Base-by-base conservation (phyloP, 2,888 invertebrate genomes). In the Trichogramma dendrolimi region DNA sequence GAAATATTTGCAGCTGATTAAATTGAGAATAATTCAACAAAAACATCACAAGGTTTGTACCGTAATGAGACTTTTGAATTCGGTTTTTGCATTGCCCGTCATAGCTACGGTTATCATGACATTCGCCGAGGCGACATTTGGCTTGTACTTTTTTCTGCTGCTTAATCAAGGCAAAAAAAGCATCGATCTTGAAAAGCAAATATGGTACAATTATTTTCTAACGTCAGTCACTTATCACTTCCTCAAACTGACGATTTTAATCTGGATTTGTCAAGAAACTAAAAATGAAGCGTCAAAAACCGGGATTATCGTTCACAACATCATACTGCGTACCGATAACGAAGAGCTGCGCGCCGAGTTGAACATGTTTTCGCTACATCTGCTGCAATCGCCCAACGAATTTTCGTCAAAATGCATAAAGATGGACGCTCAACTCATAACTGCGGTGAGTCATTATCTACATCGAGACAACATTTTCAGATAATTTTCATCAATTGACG, bases 121-220 rank as follows among this genome's bases (percentile, higher is more conserved):
- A 4, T 74, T 75, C 58, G 68, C 70, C 3, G 74, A 75, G 60
- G 68, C 73, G 2, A 73, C 73, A 0, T 74, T 74, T 56, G 72
- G 72, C 8, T 64, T 74, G 4, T 75, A 75, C 49, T 75, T 75
- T 62, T 73, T 70, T 48, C 64, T 75, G 27, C 55, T 75, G 0
- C 65, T 68, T 7, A 43, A 55, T 4, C 61, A 65, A 50, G 67
- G 66, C 0, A 42, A 56, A 1, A 67, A 65, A 40, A 58, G 62
- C 5, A 65, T 72, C 14, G 68, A 71, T 40, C 38, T 66, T 0
- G 69, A 72, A 4, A 71, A 66, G 48, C 71, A 73, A 56, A 69
- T 74, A 55, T 75, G 73, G 75, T 68, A 65, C 40, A 67, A 63
- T 10, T 72, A 72, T 61, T 73, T 69, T 50, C 67, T 71, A 10